phyloP scores from a whole-genome alignment of 2,888 invertebrate species.

The Rotaria sp. region DNA sequence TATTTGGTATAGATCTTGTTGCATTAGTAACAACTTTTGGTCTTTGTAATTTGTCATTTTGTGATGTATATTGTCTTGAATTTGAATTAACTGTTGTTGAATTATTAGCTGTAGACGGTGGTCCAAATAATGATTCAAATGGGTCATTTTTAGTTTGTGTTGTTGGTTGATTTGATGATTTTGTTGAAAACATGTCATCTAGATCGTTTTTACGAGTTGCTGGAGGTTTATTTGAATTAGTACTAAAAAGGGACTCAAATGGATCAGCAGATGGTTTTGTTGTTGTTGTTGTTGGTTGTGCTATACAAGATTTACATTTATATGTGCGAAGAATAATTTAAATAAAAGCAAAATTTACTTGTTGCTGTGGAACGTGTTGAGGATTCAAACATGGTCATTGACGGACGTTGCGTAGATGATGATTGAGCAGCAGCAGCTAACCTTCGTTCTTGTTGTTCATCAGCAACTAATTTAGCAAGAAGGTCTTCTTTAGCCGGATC shows the following conservation, averaged over 20 bases:
- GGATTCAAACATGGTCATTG: neutral
- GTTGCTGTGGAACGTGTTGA: neutral
- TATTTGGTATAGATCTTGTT: neutral
- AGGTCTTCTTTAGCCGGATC: neutral
- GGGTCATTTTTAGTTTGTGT: neutral
- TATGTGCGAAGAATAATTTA: too few relatives aligned
- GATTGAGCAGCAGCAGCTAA: neutral
- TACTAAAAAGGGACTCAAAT: neutral
- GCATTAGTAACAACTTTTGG: neutral
- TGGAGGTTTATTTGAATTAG: neutral
- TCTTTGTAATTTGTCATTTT: slow-evolving; percentile 12
- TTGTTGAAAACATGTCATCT: neutral
- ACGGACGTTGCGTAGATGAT: too few relatives aligned
- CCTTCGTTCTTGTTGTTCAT: slow-evolving; percentile 12
- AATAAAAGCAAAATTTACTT: neutral
- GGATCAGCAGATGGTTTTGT: neutral
- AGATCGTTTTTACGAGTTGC: neutral
- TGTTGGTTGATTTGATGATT: neutral
- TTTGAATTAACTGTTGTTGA: neutral
- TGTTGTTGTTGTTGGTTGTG: neutral
- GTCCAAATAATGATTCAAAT: neutral
- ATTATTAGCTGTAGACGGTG: neutral
- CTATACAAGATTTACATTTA: neutral
- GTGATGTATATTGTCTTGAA: neutral
- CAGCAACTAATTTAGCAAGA: neutral